Conservation (phyloP, 2,888 invertebrate species). For the Microplitis deprimator region DNA sequence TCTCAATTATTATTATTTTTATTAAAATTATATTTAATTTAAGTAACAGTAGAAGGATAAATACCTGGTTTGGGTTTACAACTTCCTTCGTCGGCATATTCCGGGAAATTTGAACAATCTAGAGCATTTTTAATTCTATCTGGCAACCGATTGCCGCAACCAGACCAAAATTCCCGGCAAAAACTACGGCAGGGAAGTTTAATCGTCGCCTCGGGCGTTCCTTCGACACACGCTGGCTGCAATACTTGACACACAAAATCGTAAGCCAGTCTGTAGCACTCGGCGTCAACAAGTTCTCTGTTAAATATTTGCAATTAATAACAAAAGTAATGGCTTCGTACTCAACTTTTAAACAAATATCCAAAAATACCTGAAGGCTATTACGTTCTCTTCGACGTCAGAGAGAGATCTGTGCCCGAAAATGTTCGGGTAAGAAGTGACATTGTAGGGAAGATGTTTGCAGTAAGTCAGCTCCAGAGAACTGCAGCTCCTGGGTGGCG, state of each 20-base stretch:
- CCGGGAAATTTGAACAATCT: slow-evolving; percentile 86
- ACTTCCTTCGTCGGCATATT: slow-evolving; percentile 81
- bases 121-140: slow-evolving; percentile 80
- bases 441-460: slow-evolving; percentile 81
- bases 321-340: not conserved
- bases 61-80: slow-evolving; percentile 86
- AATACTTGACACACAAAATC: slow-evolving; percentile 91
- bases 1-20: not conserved
- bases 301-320: slow-evolving; percentile 11
- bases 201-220: slow-evolving; percentile 73
- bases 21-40: not conserved
- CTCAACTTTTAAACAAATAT: not conserved
- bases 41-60: not conserved
- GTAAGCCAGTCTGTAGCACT: slow-evolving; percentile 89
- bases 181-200: slow-evolving; percentile 86
- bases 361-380: slow-evolving; percentile 76
- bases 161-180: slow-evolving; percentile 87
- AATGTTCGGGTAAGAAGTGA: slow-evolving; percentile 88
- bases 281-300: slow-evolving; percentile 89
- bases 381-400: slow-evolving; percentile 82
- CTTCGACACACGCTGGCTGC: slow-evolving; percentile 81
- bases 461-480: slow-evolving; percentile 81
- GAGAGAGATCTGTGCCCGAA: slow-evolving; percentile 78
- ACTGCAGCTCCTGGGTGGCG: slow-evolving; percentile 79
- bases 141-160: slow-evolving; percentile 84